These are phyloP conservation scores for Pristis pectinata DNA, from an alignment of 2,797 vertebrate species.

Conservation along the genomic window DNA sequence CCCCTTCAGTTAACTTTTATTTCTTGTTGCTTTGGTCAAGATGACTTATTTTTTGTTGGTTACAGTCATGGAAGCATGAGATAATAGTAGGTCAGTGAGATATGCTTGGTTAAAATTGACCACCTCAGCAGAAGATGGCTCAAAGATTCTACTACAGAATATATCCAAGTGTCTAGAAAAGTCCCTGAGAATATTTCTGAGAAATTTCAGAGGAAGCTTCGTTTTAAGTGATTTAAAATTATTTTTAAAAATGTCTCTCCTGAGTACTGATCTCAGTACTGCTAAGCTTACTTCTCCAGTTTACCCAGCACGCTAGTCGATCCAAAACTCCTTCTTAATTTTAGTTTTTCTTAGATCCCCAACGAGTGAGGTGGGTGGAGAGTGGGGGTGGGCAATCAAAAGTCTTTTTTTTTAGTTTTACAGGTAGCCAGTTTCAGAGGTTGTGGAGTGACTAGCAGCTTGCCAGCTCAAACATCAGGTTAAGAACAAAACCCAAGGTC, in stretches of 20 bases:
- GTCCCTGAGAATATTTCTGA: not conserved
- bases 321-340: not conserved
- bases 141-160: not conserved
- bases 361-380: not conserved
- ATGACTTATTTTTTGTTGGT: too few relatives aligned
- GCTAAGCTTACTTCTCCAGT: not conserved
- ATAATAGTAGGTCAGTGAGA: conserved; percentile 7
- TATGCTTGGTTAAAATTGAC: conserved; percentile 22
- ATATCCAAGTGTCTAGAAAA: not conserved
- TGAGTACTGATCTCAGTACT: not conserved
- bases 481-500: not conserved
- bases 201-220: not conserved
- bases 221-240: not conserved
- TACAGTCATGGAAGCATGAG: not conserved
- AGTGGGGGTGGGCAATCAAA: not conserved
- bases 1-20: not conserved
- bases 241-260: not conserved
- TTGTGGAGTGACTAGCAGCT: not conserved
- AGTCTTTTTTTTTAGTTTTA: not conserved
- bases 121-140: conserved; percentile 14
- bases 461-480: not conserved
- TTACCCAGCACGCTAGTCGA: not conserved
- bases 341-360: too few relatives aligned
- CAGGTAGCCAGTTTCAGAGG: not conserved
- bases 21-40: too few relatives aligned